These are phyloP conservation scores for Aporophyla nigra DNA, from an alignment of 2,888 invertebrate species.

Conservation along the genomic window DNA sequence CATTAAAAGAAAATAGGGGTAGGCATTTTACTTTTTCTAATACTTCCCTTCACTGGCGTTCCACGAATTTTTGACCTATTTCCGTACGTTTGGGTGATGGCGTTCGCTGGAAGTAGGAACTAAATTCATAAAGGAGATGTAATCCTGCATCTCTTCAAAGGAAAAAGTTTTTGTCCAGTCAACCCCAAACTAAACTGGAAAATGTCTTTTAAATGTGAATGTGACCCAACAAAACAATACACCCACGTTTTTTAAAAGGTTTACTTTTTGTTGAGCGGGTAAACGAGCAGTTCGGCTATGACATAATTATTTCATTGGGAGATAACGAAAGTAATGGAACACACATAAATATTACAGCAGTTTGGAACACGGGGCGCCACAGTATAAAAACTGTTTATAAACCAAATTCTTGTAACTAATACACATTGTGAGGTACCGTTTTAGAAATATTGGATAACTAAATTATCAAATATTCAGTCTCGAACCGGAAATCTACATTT, in stretches of 20 bases:
- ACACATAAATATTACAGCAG: slow-evolving; percentile 20
- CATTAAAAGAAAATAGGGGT: slow-evolving; percentile 35
- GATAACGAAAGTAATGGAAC: slow-evolving; percentile 19
- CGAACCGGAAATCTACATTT: background rate
- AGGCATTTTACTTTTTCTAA: slow-evolving; percentile 36
- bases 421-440: background rate
- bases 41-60: slow-evolving; percentile 35
- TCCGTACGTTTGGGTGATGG: slow-evolving; percentile 20
- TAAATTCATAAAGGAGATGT: slow-evolving; percentile 18
- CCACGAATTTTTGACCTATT: slow-evolving; percentile 38
- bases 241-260: slow-evolving; percentile 24
- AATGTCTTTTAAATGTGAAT: slow-evolving; percentile 39
- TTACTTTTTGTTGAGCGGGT: slow-evolving; percentile 42
- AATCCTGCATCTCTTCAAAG: slow-evolving; percentile 10
- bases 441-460: slow-evolving; percentile 22
- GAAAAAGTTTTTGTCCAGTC: slow-evolving; percentile 25
- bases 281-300: slow-evolving; percentile 50
- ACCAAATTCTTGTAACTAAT: slow-evolving; percentile 1
- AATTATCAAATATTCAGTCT: slow-evolving; percentile 22
- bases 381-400: slow-evolving; percentile 7
- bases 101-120: slow-evolving; percentile 1
- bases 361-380: slow-evolving; percentile 19
- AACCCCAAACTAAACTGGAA: slow-evolving; percentile 1
- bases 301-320: slow-evolving; percentile 49
- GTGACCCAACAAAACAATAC: slow-evolving; percentile 46